phyloP scores from a whole-genome alignment of 2,888 invertebrate genomes.

The Petrolisthes manimaculis region DNA sequence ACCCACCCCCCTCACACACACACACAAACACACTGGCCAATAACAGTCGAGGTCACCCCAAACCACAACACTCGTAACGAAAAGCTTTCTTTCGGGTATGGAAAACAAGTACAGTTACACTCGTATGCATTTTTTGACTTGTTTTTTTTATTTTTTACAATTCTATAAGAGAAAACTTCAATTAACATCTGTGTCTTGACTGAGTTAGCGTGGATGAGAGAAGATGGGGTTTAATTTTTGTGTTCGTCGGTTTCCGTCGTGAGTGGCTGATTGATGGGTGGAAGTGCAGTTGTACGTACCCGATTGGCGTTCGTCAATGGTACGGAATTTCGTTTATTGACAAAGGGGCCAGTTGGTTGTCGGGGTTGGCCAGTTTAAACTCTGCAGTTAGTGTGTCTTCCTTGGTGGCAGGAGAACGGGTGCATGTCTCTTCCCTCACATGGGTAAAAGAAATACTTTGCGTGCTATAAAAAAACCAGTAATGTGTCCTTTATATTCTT shows the following conservation, averaged over 20 bases:
- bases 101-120: neutral
- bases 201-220: no score
- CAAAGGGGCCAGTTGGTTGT: neutral
- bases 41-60: neutral
- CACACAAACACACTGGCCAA: neutral
- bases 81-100: neutral
- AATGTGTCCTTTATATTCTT: no score
- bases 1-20: conserved; percentile 1
- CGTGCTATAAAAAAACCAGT: no score
- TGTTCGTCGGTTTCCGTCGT: no score
- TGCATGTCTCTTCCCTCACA: neutral
- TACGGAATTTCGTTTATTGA: conserved; percentile 3
- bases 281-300: neutral
- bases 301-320: conserved; percentile 6
- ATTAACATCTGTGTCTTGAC: no score
- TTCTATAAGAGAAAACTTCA: no score
- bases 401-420: neutral
- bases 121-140: neutral
- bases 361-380: neutral
- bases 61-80: conserved; percentile 6
- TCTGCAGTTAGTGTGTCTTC: neutral
- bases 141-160: neutral
- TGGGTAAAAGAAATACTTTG: no score
- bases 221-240: no score
- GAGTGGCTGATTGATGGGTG: no score